phyloP scores from a whole-genome alignment of 2,888 invertebrate species.

The Tupiocoris notatus region DNA sequence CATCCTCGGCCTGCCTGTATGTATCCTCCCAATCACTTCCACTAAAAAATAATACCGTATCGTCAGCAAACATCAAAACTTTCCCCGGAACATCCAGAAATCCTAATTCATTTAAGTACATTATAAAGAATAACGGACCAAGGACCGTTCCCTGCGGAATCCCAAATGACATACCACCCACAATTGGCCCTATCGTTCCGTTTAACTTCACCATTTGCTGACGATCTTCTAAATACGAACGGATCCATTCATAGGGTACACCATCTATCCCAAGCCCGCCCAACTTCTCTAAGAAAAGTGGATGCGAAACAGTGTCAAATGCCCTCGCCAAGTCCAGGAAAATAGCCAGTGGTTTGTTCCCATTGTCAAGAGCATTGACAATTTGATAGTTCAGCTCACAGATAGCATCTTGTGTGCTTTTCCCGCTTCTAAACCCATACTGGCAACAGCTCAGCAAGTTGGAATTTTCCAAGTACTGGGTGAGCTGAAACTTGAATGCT shows the following conservation, averaged over 20 bases:
- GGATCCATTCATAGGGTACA: background rate
- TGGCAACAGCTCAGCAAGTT: background rate
- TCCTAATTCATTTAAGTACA: background rate
- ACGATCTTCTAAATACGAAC: too few relatives aligned
- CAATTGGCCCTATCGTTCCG: background rate
- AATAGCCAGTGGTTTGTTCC: background rate
- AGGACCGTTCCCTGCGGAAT: slow-evolving; percentile 9
- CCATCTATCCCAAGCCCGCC: background rate
- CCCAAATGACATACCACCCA: background rate
- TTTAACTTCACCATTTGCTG: background rate
- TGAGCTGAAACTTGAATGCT: background rate
- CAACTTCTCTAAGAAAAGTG: background rate
- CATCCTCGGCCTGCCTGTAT: background rate
- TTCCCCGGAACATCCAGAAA: background rate
- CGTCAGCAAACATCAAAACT: background rate
- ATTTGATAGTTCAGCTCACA: background rate
- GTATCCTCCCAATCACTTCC: background rate
- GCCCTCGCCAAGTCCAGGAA: background rate
- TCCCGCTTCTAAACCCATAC: background rate
- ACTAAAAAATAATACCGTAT: background rate
- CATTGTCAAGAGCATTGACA: background rate
- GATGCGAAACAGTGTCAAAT: background rate
- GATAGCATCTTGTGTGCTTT: background rate
- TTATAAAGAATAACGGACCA: slow-evolving; percentile 1
- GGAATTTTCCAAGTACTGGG: background rate